These are phyloP conservation scores for Penaeus indicus DNA, from an alignment of 1,140 invertebrate genomes.

Conservation along the genomic window DNA sequence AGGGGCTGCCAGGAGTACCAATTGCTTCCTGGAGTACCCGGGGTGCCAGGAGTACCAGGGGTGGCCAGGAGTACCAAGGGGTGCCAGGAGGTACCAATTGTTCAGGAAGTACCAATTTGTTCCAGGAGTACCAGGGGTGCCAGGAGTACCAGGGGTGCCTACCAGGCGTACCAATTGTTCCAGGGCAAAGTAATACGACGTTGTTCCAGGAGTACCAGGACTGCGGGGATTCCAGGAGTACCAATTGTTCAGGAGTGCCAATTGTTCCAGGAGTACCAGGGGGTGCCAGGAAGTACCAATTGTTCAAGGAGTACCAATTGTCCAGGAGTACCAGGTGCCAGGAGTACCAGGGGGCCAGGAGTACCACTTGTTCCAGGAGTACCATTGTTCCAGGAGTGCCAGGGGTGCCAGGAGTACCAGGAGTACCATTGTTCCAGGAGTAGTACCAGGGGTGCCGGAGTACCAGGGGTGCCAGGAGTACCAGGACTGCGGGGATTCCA, in stretches of 20 bases:
- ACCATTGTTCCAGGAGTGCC: constrained; percentile 19
- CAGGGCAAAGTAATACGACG: too few species aligned
- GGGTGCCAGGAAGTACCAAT: neutral
- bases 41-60: neutral
- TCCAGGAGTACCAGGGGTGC: too few species aligned
- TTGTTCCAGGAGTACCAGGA: neutral
- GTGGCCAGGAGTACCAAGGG: too few species aligned
- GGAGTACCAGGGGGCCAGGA: neutral
- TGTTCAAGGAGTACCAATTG: too few species aligned
- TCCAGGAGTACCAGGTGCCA: neutral
- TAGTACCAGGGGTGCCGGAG: constrained; percentile 13
- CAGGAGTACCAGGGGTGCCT: too few species aligned
- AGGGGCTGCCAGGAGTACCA: neutral
- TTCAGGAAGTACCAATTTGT: too few species aligned
- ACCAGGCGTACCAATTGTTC: too few species aligned
- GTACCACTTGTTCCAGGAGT: too few species aligned
- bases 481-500: neutral
- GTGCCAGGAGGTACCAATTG: too few species aligned
- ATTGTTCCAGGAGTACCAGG: too few species aligned
- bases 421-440: neutral
- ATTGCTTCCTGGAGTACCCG: too few species aligned
- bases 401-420: constrained; percentile 4
- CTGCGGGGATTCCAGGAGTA: neutral
- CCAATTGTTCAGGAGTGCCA: too few species aligned
- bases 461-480: neutral